Evolutionary conservation across 1,140 invertebrate genomes (phyloP), one percentile per base, ranked within the genome.

Genomic region (Drosophila parabipectinata): DNA sequence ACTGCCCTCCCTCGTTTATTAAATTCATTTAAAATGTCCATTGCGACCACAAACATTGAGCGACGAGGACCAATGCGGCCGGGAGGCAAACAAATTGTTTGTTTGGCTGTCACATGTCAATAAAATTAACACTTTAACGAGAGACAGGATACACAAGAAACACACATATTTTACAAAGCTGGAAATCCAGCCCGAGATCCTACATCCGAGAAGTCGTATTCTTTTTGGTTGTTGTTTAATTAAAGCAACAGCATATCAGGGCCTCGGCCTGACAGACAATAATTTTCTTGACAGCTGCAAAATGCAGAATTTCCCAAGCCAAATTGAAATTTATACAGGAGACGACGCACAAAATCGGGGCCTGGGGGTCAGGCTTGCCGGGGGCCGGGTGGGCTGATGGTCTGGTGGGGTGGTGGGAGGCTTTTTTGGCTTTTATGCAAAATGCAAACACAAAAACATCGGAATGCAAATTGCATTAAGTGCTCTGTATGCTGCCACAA

Each of bases 71-170:
- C 74, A 82, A 60, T 82, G 78, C 55, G 72, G 71, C 79, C 57
- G 57, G 55, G 59, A 58, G 72, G 58, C 79, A 83, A 84, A 56
- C 67, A 71, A 71, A 68, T 74, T 82, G 75, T 82, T 83, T 83
- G 80, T 74, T 77, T 51, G 63, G 55, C 83, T 85, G 82, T 85
- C 82, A 88, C 79, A 87, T 88, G 83, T 73, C 83, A 88, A 87
- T 87, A 79, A 88, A 89, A 87, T 87, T 87, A 87, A 87, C 83
- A 87, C 83, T 87, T 87, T 74, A 72, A 76, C 61, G 37, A 61
- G 45, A 41, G 32, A 48, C 30, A 44, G 26, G 57, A 26, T 41
- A 39, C 34, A 55, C 37, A 54, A 45, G 64, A 12, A 10, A 44
- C 30, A 37, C 34, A 66, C 41, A 48, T 45, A 68, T 69, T 63